Conservation (phyloP, 1,140 invertebrate genomes). For the Papilio polyxenes region DNA sequence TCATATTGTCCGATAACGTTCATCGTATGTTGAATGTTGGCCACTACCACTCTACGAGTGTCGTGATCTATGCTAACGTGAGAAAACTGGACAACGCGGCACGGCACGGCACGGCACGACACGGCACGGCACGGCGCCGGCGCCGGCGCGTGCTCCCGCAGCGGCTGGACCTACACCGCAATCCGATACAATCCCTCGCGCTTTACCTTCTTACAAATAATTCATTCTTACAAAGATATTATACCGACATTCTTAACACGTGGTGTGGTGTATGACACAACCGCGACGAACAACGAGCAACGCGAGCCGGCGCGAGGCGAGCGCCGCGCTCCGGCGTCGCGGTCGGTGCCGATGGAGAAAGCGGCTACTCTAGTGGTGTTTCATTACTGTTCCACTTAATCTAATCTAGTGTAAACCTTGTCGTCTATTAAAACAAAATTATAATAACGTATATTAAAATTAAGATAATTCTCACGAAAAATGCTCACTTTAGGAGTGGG, state of each 20-base stretch:
- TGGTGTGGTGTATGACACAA: background rate
- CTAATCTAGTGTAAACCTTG: conserved; percentile 80
- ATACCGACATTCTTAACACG: background rate
- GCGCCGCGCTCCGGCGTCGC: conserved; percentile 73
- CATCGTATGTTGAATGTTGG: conserved; percentile 68
- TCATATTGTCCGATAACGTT: conserved; percentile 78
- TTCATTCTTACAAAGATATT: background rate
- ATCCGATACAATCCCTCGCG: conserved; percentile 14
- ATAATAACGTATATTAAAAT: conserved; percentile 74
- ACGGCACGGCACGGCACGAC: conserved; percentile 41
- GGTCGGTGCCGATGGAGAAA: conserved; percentile 77
- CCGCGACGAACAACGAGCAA: conserved; percentile 15
- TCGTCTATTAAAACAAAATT: conserved; percentile 77
- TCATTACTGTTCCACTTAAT: conserved; percentile 80
- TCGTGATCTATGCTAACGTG: conserved; percentile 73
- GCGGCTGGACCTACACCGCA: background rate
- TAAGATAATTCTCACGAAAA: conserved; percentile 79
- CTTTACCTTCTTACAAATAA: background rate
- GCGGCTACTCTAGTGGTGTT: conserved; percentile 81
- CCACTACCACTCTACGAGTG: conserved; percentile 78
- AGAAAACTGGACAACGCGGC: conserved; percentile 56
- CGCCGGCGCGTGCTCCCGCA: conserved; percentile 14
- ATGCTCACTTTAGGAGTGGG: conserved; percentile 76
- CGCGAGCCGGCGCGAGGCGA: conserved; percentile 42
- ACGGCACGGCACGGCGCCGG: conserved; percentile 47